Evolutionary conservation across 2,888 invertebrate species (phyloP), one percentile per base, ranked within the genome.

Genomic region (Itoplectis maculator): DNA sequence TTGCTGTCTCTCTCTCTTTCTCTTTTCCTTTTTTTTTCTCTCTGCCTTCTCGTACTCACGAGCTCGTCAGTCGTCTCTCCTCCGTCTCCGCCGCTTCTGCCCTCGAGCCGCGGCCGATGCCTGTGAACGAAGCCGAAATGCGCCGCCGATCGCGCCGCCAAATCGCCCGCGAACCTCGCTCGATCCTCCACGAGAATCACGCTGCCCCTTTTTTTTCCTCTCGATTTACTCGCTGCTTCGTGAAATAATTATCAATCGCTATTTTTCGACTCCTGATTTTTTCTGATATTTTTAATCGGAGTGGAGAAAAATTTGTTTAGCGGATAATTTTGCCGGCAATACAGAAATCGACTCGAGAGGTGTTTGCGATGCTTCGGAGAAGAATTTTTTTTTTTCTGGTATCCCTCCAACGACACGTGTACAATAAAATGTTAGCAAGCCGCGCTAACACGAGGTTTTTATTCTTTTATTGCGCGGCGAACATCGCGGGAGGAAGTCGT

Each of bases 51-150:
- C 70, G 49, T 74, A 54, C 56, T 70, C 81, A 68, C 74, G 35
- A 70, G 82, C 79, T 84, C 78, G 81, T 81, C 84, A 83, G 79
- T 79, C 65, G 29, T 79, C 66, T 79, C 66, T 80, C 81, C 76
- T 54, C 76, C 72, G 74, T 79, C 83, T 76, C 78, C 79, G 29
- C 29, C 78, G 61, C 29, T 84, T 84, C 51, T 82, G 78, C 82
- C 82, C 84, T 75, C 78, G 51, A 83, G 84, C 68, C 63, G 78
- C 72, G n/a, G 59, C 70, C 74, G 59, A 47, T 54, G 61, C 54
- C 76, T 63, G 78, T 81, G 80, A 81, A 78, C 83, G 74, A 82
- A 81, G 63, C 83, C 83, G 81, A 81, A 72, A 80, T 77, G 73
- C 74, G 40, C 68, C 76, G 69, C 59, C 56, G 69, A 80, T 81